Evolutionary conservation across 2,888 invertebrate genomes (phyloP).

Genomic region (Hyposoter didymator): DNA sequence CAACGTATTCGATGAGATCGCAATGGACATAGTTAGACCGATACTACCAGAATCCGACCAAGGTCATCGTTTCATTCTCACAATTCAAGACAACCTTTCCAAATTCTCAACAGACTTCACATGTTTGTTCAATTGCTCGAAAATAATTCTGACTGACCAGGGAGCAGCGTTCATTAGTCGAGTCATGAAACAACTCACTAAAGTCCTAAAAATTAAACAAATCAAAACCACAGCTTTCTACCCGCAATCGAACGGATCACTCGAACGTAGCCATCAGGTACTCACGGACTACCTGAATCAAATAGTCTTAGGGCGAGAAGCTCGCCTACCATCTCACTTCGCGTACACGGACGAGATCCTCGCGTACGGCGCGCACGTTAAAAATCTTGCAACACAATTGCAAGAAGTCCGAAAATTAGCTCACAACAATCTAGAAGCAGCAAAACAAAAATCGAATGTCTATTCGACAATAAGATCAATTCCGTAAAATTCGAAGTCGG

Average conservation of each 20-base stretch:
- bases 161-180: slow-evolving; percentile 49
- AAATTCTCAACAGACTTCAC: slow-evolving; percentile 40
- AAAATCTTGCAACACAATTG: no score
- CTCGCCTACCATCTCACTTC: slow-evolving; percentile 29
- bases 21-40: slow-evolving; percentile 69
- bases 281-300: slow-evolving; percentile 39
- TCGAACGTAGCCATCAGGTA: slow-evolving; percentile 53
- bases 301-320: slow-evolving; percentile 38
- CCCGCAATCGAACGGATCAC: slow-evolving; percentile 53
- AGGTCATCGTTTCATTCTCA: slow-evolving; percentile 54
- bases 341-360: not conserved
- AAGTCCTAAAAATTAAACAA: slow-evolving; percentile 50
- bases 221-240: slow-evolving; percentile 51
- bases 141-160: slow-evolving; percentile 51
- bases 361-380: slow-evolving; percentile 21
- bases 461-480: no score
- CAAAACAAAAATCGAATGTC: no score
- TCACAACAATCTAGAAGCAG: no score
- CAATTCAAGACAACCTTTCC: slow-evolving; percentile 55
- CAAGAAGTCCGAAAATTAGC: no score
- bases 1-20: slow-evolving; percentile 59
- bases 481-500: no score
- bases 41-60: slow-evolving; percentile 11
- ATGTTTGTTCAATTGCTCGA: slow-evolving; percentile 41
- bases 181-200: slow-evolving; percentile 28